These are phyloP conservation scores for Theocolax elegans DNA, from an alignment of 1,140 invertebrate genomes.

Conservation along the genomic window DNA sequence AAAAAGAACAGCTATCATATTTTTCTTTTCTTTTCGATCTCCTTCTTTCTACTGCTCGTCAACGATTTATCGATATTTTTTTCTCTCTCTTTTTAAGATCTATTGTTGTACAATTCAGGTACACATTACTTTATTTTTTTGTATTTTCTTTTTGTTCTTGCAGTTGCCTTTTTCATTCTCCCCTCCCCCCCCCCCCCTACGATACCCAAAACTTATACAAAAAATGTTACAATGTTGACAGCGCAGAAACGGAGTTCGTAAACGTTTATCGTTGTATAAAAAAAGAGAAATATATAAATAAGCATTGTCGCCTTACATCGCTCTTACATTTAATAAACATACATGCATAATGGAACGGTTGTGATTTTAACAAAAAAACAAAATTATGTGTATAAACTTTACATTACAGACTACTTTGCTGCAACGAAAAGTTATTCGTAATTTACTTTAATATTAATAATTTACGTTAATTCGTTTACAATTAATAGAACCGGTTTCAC, in stretches of 20 bases:
- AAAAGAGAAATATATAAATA: too few species aligned
- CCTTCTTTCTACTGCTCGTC: slow-evolving; percentile 35
- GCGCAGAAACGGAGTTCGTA: slow-evolving; percentile 31
- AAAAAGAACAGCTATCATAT: slow-evolving; percentile 25
- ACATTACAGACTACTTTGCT: too few species aligned
- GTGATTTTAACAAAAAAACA: too few species aligned
- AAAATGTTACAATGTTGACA: slow-evolving; percentile 32
- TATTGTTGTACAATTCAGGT: slow-evolving; percentile 45
- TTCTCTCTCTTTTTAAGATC: slow-evolving; percentile 16
- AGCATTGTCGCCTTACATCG: too few species aligned
- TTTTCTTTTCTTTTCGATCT: too few species aligned
- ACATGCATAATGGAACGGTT: neutral
- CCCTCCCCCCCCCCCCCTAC: neutral
- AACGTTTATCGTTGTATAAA: too few species aligned
- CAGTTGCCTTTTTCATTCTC: slow-evolving; percentile 8
- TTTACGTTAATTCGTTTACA: too few species aligned
- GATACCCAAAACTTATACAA: slow-evolving; percentile 2
- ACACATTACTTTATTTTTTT: slow-evolving; percentile 37
- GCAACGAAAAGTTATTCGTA: too few species aligned
- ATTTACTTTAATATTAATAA: too few species aligned
- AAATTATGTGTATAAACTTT: too few species aligned
- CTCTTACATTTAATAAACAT: slow-evolving; percentile 1
- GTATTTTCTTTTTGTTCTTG: slow-evolving; percentile 21
- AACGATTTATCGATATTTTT: slow-evolving; percentile 32
- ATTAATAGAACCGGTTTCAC: too few species aligned